Percentiles rank a stretch among this genome's conserved stretches.
These are phyloP conservation scores for Eidolon helvum DNA, from an alignment of 2,113 vertebrate genomes.

Conservation along the genomic window DNA sequence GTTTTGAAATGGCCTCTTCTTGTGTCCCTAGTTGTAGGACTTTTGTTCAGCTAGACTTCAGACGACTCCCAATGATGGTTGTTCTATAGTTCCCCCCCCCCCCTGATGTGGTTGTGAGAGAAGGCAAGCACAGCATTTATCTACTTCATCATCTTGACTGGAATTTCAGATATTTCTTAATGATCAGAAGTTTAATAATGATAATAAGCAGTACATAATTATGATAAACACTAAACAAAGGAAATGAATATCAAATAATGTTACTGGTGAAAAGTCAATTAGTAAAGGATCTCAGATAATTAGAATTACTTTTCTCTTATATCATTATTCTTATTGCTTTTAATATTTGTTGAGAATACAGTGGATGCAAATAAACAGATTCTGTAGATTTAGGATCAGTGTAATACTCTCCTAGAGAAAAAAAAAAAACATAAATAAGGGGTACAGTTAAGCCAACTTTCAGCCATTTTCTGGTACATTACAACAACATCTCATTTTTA, in stretches of 20 bases:
- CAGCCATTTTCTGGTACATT: slow-evolving; percentile 18
- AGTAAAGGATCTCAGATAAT: neutral
- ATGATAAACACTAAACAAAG: slow-evolving; percentile 14
- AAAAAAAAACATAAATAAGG: neutral
- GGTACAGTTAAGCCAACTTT: neutral
- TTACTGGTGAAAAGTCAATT: slow-evolving; percentile 9
- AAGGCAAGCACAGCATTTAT: too few relatives aligned
- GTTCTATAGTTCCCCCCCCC: too few relatives aligned
- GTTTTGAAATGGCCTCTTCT: too few relatives aligned
- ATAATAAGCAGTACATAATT: slow-evolving; percentile 25
- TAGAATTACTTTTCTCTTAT: neutral
- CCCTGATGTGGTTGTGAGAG: too few relatives aligned
- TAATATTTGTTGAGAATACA: slow-evolving; percentile 20
- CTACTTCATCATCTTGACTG: too few relatives aligned
- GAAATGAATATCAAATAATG: slow-evolving; percentile 1
- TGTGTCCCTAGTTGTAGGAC: too few relatives aligned
- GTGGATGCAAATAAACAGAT: neutral
- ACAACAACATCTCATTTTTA: neutral
- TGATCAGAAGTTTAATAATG: neutral
- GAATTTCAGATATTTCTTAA: too few relatives aligned
- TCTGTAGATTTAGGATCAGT: neutral
- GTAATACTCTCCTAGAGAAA: neutral
- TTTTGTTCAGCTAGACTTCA: too few relatives aligned
- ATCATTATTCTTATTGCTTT: slow-evolving; percentile 24
- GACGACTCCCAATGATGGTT: too few relatives aligned